These are phyloP conservation scores for Stenolophus ochropezus DNA, from an alignment of 2,888 invertebrate genomes.

Conservation along the genomic window DNA sequence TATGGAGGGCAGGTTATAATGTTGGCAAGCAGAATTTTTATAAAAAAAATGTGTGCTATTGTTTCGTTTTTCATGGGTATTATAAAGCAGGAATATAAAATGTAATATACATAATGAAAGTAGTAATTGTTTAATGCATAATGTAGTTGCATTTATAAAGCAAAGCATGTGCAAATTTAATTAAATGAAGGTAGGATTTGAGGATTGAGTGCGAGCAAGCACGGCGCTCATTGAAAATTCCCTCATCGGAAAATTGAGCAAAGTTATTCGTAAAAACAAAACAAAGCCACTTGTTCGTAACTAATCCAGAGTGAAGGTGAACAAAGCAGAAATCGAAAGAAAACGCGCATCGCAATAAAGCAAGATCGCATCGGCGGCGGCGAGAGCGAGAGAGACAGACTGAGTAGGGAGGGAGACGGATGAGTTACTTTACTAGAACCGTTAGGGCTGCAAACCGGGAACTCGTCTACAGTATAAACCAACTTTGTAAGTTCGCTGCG, in stretches of 20 bases:
- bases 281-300: constrained; percentile 46
- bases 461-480: constrained; percentile 56
- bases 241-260: constrained; percentile 23
- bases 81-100: too few relatives aligned
- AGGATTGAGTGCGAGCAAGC: not conserved
- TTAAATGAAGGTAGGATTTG: not conserved
- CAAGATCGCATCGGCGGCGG: constrained; percentile 42
- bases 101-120: too few relatives aligned
- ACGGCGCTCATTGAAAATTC: constrained; percentile 25
- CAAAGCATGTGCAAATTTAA: not conserved
- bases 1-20: too few relatives aligned
- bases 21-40: too few relatives aligned
- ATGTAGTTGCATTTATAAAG: not conserved
- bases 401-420: constrained; percentile 32
- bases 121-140: not conserved
- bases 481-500: constrained; percentile 58
- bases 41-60: too few relatives aligned
- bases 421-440: constrained; percentile 60
- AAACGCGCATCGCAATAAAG: constrained; percentile 51
- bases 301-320: constrained; percentile 53
- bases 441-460: constrained; percentile 48
- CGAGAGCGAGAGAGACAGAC: constrained; percentile 7
- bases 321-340: constrained; percentile 55
- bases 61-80: too few relatives aligned
- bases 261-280: constrained; percentile 49